Base-by-base conservation (phyloP, 2,888 invertebrate genomes). In the Temnothorax unifasciatus region DNA sequence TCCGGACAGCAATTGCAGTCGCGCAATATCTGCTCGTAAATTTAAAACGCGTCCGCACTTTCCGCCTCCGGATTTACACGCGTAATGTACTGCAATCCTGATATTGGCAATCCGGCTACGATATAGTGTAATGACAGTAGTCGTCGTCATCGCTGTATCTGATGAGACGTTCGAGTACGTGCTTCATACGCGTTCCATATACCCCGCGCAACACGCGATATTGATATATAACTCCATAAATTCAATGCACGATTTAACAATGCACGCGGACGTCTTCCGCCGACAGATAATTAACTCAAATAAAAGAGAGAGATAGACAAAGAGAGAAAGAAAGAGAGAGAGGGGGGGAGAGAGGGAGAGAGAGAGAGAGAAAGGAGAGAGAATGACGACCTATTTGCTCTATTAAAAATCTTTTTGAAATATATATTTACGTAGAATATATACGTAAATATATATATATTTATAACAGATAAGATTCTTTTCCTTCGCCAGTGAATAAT, bases 231-330 rank as follows among this genome's bases (percentile, higher is more conserved):
- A 71, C 18, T 79, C 59, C 59, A 59, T 44, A 79, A 71, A 59
- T 59, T 79, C 71, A 79, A 81, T 81, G 25, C 47, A 38, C 47
- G 59, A 29, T 81, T 81, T 71, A 81, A 81, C 71, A 59, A 71
- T 71, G 71, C 71, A 57, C 41, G 3, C 47, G 34, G 41, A 61
- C 13, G 21, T 81, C 79, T 79, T 61, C 47, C 13, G 4, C 5
- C 38, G 79, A 81, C 71, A 71, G 79, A 81, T 81, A 81, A 81
- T 81, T 81, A 81, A 81, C 59, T 81, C 71, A 59, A 61, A 81
- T 50, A 68, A 81, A 71, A 34, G 21, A 68, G 44, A 29, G 0
- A 25, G 18, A 66, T 18, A 25, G 9, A 44, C 1, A 18, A 25
- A 66, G 44, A 44, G 21, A 21, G 13, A 21, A 13, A 44, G 6